Base-by-base conservation (phyloP, 2,113 vertebrate genomes). In the Siniperca chuatsi region DNA sequence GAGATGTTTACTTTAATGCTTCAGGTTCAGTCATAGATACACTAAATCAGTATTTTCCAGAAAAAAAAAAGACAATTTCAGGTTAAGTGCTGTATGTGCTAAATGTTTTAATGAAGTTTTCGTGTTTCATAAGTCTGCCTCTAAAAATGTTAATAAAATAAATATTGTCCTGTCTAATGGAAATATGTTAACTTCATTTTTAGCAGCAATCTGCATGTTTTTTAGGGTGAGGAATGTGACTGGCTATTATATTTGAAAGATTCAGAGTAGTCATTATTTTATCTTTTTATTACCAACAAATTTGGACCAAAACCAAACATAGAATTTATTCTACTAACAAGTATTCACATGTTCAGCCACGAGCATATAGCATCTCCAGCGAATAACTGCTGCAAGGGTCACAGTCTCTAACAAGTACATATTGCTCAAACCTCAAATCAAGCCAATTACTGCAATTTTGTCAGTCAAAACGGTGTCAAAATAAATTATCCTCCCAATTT, bases 111-210 rank as follows among this genome's bases (percentile, higher is more conserved):
- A 33, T 71, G 8, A 58, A 35, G 8, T 10, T 44, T 44, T 58
- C 8, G 4, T 77, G n/a, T 37, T 62, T 69, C 6, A 44, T 44
- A 23, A 33, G 25, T 66, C 58, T 66, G 37, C 20, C 61, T 74
- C 21, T 37, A 6, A 75, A 48, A 72, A 66, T 65, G 37, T 77
- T 77, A 55, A 78, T 48, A 77, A 37, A 48, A 40, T 15, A 42
- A 23, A 29, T 42, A 15, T 10, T 61, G 25, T 46, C 42, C 10
- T 23, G 23, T 54, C n/a, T 23, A 23, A 62, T 50, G 54, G 33
- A 37, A 64, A 20, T 23, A 35, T 23, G 8, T 23, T 35, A 16
- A 3, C 10, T 61, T 61, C 11, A n/a, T n/a, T 72, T 58, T 16
- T 44, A 33, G 52, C 35, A 72, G 33, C 21, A 40, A 15, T 57